phyloP scores from a whole-genome alignment of 2,113 vertebrate genomes.

The Coptodon bakossiorum region DNA sequence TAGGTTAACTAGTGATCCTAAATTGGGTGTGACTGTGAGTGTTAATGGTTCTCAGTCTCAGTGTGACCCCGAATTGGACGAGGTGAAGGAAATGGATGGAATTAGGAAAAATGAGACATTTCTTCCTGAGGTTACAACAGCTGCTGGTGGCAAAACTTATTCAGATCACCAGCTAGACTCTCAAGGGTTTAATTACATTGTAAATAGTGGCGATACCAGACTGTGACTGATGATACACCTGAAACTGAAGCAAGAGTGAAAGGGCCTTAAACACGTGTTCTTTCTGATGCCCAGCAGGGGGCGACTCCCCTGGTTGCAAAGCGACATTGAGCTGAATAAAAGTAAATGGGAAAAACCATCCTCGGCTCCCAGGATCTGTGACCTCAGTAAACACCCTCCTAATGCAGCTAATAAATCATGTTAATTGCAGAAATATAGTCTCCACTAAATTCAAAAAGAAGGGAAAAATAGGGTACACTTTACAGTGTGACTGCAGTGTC shows the following conservation, averaged over 20 bases:
- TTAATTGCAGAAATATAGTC: not conserved
- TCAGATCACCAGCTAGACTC: not conserved
- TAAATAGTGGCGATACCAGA: not conserved
- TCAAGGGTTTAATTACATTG: not conserved
- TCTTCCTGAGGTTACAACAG: not conserved
- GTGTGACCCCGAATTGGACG: not conserved
- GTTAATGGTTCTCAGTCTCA: not conserved
- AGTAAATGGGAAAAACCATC: not conserved
- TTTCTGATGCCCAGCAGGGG: not conserved
- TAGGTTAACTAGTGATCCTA: not conserved
- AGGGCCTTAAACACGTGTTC: not conserved
- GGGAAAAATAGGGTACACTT: not conserved
- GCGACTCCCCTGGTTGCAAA: not conserved
- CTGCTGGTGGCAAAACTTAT: not conserved
- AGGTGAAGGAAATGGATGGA: not conserved
- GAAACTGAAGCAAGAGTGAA: not conserved
- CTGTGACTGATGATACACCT: not conserved
- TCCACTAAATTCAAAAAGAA: not conserved
- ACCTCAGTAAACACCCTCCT: not conserved
- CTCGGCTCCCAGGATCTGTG: not conserved
- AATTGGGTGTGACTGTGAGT: not conserved
- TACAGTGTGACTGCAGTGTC: not conserved
- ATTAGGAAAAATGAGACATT: not conserved
- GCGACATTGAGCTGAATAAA: accelerated
- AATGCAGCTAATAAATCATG: not conserved